Evolutionary conservation across 2,888 invertebrate genomes (phyloP), one percentile per base, ranked within the genome.

Genomic region (Orthosia cruda): DNA sequence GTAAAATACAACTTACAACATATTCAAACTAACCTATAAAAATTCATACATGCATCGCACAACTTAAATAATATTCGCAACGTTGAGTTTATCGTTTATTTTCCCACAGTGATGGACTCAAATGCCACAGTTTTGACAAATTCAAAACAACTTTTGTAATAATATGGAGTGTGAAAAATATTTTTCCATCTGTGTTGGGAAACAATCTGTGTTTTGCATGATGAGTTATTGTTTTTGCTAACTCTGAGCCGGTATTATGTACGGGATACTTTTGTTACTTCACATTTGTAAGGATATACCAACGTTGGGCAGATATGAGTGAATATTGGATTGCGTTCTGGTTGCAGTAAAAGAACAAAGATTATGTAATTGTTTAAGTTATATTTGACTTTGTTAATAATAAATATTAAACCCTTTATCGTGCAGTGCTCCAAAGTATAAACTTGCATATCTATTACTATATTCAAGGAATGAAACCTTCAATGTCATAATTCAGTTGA

Each of bases 111-210:
- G 82, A 65, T 54, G 52, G 52, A 77, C 65, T 61, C 55, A 79
- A 83, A 83, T 57, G 66, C 55, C 40, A 64, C 67, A 77, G 61
- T 80, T 75, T 71, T 72, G 81, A 72, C 69, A 67, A 81, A 86
- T 80, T 75, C 80, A 69, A 72, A 83, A 76, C 77, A 86, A 84
- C 83, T 83, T 86, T 86, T 23, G 78, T 74, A 82, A 83, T 78
- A 81, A 83, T 78, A 81, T 66, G 71, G 64, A 81, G 69, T 76
- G 78, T 78, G 79, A 85, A 77, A 80, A 80, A 83, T 83, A 86
- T 81, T 83, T 76, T 75, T 74, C 47, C 59, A 61, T 79, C 63
- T 76, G 71, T 79, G 78, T 84, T 81, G 59, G 47, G 47, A 68
- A 69, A 76, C 77, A 80, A 75, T 77, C 68, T 71, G 62, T 66